phyloP scores from a whole-genome alignment of 2,797 vertebrate genomes.

The Linurgus olivaceus region DNA sequence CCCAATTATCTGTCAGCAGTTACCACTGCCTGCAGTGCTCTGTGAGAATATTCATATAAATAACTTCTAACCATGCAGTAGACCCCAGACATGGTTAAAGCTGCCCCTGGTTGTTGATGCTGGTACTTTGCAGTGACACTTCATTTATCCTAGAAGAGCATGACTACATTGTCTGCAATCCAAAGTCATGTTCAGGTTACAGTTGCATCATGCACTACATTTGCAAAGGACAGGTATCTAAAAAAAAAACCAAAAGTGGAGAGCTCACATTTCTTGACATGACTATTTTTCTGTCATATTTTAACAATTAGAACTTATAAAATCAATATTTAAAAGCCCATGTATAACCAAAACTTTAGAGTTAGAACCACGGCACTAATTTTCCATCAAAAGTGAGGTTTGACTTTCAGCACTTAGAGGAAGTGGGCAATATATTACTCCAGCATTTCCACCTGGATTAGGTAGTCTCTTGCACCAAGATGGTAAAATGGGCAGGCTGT shows the following conservation, averaged over 20 bases:
- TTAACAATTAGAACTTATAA: not conserved
- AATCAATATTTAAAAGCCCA: not conserved
- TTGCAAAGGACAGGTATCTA: not conserved
- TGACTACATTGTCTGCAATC: not conserved
- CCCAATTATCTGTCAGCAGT: slow-evolving; percentile 5
- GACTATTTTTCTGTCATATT: not conserved
- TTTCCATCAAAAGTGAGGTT: not conserved
- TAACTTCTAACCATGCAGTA: not conserved
- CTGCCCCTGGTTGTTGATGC: not conserved
- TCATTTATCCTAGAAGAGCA: slow-evolving; percentile 21
- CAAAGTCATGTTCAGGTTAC: not conserved
- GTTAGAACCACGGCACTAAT: rapidly evolving
- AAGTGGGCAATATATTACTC: not conserved
- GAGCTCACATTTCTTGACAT: not conserved
- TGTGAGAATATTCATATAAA: slow-evolving; percentile 1
- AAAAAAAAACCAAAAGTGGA: not conserved
- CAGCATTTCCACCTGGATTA: not conserved
- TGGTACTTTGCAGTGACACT: slow-evolving; percentile 34
- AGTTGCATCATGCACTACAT: not conserved
- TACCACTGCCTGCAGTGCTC: not conserved
- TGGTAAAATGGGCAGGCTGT: not conserved
- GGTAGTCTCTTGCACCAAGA: not conserved
- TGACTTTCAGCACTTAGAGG: not conserved
- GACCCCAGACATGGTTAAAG: not conserved
- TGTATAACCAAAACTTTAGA: not conserved